phyloP scores from a whole-genome alignment of 1,140 invertebrate species.

The Magallana ariakensis region DNA sequence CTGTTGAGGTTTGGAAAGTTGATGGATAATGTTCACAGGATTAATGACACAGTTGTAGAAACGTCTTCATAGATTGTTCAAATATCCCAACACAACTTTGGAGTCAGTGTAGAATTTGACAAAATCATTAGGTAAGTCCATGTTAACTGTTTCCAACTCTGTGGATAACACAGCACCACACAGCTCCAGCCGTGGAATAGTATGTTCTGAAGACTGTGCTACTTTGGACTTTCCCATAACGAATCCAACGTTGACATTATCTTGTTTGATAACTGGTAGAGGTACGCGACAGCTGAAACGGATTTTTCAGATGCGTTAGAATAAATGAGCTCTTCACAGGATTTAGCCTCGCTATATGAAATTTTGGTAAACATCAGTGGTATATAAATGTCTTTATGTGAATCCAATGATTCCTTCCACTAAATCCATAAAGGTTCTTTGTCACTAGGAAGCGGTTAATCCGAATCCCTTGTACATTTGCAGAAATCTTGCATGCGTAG shows the following conservation, averaged over 20 bases:
- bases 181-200: conserved; percentile 58
- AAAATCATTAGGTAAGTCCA: conserved; percentile 50
- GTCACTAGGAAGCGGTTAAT: conserved; percentile 51
- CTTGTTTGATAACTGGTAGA: background rate
- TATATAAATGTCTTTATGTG: conserved; percentile 16
- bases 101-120: conserved; percentile 57
- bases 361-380: conserved; percentile 43
- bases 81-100: conserved; percentile 54
- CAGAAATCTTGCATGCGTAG: conserved; percentile 45
- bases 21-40: conserved; percentile 11
- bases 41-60: conserved; percentile 60
- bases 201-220: conserved; percentile 40
- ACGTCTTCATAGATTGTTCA: conserved; percentile 52
- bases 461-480: conserved; percentile 49
- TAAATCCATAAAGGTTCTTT: conserved; percentile 9
- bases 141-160: conserved; percentile 42
- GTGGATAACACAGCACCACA: conserved; percentile 49
- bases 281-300: conserved; percentile 49
- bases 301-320: conserved; percentile 41
- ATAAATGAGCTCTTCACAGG: conserved; percentile 36
- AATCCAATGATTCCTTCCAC: conserved; percentile 48
- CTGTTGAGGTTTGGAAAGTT: background rate
- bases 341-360: background rate
- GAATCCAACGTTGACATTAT: conserved; percentile 5
- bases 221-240: too few species aligned